Evolutionary conservation across 2,113 vertebrate species (phyloP).

Genomic region (Cyprichromis sp.): DNA sequence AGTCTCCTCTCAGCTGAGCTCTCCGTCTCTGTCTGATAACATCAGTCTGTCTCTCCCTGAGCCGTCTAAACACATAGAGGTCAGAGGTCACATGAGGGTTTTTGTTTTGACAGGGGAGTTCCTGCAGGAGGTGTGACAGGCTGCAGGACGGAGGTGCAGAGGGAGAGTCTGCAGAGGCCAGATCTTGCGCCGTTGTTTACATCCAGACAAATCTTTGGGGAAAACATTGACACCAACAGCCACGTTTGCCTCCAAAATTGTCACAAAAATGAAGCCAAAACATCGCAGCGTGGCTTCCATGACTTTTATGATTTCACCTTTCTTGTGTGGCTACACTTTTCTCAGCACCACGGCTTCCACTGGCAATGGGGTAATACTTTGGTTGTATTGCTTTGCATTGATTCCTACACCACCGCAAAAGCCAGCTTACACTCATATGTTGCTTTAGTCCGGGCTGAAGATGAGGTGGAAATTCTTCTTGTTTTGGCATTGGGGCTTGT

Average conservation of each 20-base stretch:
- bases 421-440: neutral
- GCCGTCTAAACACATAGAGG: constrained; percentile 47
- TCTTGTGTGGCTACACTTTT: neutral
- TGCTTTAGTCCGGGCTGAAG: neutral
- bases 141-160: constrained; percentile 6
- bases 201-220: constrained; percentile 42
- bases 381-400: neutral
- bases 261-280: neutral
- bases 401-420: neutral
- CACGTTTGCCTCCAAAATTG: neutral
- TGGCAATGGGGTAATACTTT: neutral
- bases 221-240: neutral
- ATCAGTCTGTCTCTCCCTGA: constrained; percentile 43
- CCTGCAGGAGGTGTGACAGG: constrained; percentile 48
- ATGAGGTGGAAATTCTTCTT: neutral
- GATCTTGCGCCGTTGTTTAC: constrained; percentile 45
- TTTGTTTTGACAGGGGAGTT: constrained; percentile 64
- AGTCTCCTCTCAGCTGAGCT: neutral
- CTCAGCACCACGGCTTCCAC: neutral
- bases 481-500: neutral
- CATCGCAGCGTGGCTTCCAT: neutral
- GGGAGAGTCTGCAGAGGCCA: constrained; percentile 20
- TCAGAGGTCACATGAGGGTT: constrained; percentile 35
- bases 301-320: neutral
- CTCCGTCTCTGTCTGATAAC: constrained; percentile 31